These are phyloP conservation scores for Manduca sexta DNA, from an alignment of 1,140 invertebrate species.

Conservation along the genomic window DNA sequence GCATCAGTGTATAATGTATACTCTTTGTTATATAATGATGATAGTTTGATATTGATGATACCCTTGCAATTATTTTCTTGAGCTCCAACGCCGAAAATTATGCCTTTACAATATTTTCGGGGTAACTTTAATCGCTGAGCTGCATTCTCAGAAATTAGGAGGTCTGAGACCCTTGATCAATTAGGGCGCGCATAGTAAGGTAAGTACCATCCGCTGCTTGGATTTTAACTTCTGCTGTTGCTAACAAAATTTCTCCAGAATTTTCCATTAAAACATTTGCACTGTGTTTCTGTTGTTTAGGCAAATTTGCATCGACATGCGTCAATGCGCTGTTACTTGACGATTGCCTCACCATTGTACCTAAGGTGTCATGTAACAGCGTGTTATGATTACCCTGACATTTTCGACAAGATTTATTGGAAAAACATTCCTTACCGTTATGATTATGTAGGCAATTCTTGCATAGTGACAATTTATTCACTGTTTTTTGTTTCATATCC, in stretches of 20 bases:
- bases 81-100: background rate
- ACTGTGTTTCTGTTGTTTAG: background rate
- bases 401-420: constrained; percentile 11
- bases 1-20: background rate
- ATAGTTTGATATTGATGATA: background rate
- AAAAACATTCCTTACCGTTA: constrained; percentile 9
- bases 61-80: background rate
- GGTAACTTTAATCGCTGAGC: background rate
- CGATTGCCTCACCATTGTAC: too few relatives aligned
- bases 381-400: constrained; percentile 12
- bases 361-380: constrained; percentile 15
- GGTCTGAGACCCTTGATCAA: background rate
- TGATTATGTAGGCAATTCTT: constrained; percentile 11
- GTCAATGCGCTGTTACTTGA: too few relatives aligned
- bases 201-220: constrained; percentile 3
- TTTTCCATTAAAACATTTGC: constrained; percentile 8
- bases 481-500: constrained; percentile 8
- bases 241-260: constrained; percentile 11
- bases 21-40: background rate
- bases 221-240: constrained; percentile 12
- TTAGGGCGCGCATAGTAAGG: constrained; percentile 5
- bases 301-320: background rate
- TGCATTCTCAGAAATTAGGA: background rate
- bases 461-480: constrained; percentile 2
- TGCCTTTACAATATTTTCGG: background rate